Evolutionary conservation across 1,140 invertebrate species (phyloP), one percentile per base, ranked within the genome.

Genomic region (Drosophila willistoni): DNA sequence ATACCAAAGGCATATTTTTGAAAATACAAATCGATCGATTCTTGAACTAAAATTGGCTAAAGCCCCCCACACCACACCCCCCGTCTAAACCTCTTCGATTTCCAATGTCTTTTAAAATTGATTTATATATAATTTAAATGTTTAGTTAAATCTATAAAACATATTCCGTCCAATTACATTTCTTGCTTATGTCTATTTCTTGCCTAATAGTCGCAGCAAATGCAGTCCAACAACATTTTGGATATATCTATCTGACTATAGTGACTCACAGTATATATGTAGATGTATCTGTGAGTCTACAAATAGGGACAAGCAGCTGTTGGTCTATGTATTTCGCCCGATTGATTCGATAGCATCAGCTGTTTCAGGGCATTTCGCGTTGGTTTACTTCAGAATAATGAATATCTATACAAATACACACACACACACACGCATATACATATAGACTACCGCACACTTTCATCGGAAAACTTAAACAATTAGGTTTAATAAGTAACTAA

Each of bases 1-100:
- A 90, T 90, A 90, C 87, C 87, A 90, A 90, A 90, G 87, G 83
- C 83, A 90, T 87, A 90, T 83, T 86, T 80, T 73, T 85, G 74
- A 71, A 79, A 68, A 68, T 13, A 72, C 66, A 75, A 56, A 72
- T 44, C 22, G 29, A 54, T 39, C 56, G 34, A 36, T 59, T 59
- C 29, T 51, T 51, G 17, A 22, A 51, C 44, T 51, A 51, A 19
- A 9, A 51, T 51, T 51, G 44, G 44, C 44, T 51, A 12, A 17
- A 13, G 36, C 17, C 44, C 14, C 7, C 14, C 2, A 5, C 6
- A 7, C 17, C 44, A 6, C 14, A 2, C 14, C 14, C 7, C 14
- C 19, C 44, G 44, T 19, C 44, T 22, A 14, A 47, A 4, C 17
- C 44, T 22, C 14, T 3, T 17, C 44, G 44, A 51, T 51, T 51